A percentile compares a stretch with the other conserved stretches of the same genome.
Evolutionary conservation across 2,113 vertebrate species (phyloP).

Genomic region (Myrmophylax atrothorax): DNA sequence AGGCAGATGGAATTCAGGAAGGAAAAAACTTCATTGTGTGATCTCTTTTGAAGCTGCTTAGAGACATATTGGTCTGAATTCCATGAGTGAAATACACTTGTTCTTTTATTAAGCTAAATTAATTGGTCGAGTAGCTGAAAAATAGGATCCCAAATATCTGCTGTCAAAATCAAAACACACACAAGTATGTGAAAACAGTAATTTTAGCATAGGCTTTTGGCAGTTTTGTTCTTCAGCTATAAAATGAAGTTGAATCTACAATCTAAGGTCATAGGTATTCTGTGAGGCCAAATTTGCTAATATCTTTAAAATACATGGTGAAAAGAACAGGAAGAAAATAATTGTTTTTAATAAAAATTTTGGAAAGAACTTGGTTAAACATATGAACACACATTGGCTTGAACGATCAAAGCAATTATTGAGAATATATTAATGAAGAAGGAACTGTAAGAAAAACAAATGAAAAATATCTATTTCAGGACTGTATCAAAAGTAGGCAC

Average conservation of each 20-base stretch:
- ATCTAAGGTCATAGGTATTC: neutral
- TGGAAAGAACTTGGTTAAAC: neutral
- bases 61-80: neutral
- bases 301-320: neutral
- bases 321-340: neutral
- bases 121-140: neutral
- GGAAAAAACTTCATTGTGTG: neutral
- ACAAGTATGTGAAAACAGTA: neutral
- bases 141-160: neutral
- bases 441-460: neutral
- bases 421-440: neutral
- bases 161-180: neutral
- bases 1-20: neutral
- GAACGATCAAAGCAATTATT: neutral
- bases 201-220: neutral
- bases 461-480: neutral
- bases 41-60: neutral
- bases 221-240: neutral
- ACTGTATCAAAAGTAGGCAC: neutral
- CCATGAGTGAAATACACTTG: neutral
- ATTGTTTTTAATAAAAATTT: neutral
- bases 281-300: neutral
- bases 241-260: neutral
- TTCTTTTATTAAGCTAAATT: neutral
- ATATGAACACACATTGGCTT: neutral